Percentiles rank a stretch among this genome's conserved stretches.
Evolutionary conservation across 1,140 invertebrate species (phyloP).

Genomic region (Hycleus phaleratus): DNA sequence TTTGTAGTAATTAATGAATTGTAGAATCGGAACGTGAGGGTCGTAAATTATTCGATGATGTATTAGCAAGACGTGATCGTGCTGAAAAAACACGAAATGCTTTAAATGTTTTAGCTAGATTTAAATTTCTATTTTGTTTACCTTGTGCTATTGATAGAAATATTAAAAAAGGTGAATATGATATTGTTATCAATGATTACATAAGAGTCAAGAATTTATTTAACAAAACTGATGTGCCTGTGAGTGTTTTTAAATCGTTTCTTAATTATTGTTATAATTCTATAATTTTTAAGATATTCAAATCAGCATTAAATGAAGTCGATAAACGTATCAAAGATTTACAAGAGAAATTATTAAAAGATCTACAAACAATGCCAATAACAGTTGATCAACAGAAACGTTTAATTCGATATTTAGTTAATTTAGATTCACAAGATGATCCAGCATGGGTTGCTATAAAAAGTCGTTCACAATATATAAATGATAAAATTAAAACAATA

Average conservation of each 20-base stretch:
- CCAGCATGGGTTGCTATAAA: conserved; percentile 89
- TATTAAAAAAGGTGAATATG: conserved; percentile 90
- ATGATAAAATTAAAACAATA: conserved; percentile 54
- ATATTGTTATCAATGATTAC: conserved; percentile 97
- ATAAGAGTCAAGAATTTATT: conserved; percentile 92
- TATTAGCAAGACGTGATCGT: conserved; percentile 84
- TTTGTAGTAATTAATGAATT: conserved; percentile 21
- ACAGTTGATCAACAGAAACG: conserved; percentile 92
- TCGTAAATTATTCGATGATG: conserved; percentile 89
- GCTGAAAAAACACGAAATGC: conserved; percentile 95
- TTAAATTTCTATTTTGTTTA: conserved; percentile 89
- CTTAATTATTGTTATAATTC: neutral
- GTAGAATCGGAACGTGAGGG: conserved; percentile 84
- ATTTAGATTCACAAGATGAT: conserved; percentile 68
- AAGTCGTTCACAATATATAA: conserved; percentile 69
- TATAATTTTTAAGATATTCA: conserved; percentile 55
- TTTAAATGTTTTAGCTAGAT: conserved; percentile 82
- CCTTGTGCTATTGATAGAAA: conserved; percentile 91
- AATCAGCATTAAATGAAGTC: conserved; percentile 81
- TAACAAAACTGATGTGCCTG: conserved; percentile 85
- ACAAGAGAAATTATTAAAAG: conserved; percentile 68
- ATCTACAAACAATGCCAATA: conserved; percentile 80
- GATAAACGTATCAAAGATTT: conserved; percentile 80
- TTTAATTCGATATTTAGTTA: conserved; percentile 70
- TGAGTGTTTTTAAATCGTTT: conserved; percentile 43